A percentile compares a stretch with the other conserved stretches of the same genome.
phyloP scores from a whole-genome alignment of 2,113 vertebrate species.

The Litocranius walleri region DNA sequence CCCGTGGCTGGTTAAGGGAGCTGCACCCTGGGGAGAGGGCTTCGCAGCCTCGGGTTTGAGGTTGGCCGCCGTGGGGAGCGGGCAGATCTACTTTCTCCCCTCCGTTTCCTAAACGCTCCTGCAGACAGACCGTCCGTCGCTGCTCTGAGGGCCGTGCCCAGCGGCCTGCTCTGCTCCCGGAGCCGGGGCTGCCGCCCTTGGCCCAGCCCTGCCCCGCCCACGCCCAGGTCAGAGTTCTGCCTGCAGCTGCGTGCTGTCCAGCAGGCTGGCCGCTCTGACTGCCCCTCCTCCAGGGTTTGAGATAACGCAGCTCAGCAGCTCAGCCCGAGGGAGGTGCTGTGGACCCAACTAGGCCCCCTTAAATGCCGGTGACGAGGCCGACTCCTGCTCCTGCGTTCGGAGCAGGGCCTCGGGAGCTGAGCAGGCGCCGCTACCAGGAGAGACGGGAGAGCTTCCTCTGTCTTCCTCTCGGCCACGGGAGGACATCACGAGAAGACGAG shows the following conservation, averaged over 20 bases:
- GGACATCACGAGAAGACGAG: accelerated
- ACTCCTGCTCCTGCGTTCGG: background rate
- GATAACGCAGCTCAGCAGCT: background rate
- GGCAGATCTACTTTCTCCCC: background rate
- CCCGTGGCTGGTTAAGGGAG: no score
- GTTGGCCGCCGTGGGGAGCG: background rate
- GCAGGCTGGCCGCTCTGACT: background rate
- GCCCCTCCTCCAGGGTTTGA: background rate
- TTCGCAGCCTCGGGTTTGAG: background rate
- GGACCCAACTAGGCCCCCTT: background rate
- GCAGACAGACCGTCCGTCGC: background rate
- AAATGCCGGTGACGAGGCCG: background rate
- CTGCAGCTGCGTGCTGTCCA: background rate
- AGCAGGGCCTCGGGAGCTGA: background rate
- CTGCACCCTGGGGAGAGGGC: background rate
- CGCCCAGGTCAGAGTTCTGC: background rate
- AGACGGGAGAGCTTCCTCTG: background rate
- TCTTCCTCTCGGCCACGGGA: background rate
- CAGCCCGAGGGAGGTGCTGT: background rate
- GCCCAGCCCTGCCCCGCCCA: background rate
- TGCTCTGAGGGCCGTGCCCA: background rate
- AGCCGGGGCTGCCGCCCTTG: accelerated
- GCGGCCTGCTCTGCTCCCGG: background rate
- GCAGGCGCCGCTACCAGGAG: background rate
- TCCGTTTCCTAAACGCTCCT: background rate